Evolutionary conservation across 1,140 invertebrate species (phyloP).

Genomic region (Drosophila kanapiae): DNA sequence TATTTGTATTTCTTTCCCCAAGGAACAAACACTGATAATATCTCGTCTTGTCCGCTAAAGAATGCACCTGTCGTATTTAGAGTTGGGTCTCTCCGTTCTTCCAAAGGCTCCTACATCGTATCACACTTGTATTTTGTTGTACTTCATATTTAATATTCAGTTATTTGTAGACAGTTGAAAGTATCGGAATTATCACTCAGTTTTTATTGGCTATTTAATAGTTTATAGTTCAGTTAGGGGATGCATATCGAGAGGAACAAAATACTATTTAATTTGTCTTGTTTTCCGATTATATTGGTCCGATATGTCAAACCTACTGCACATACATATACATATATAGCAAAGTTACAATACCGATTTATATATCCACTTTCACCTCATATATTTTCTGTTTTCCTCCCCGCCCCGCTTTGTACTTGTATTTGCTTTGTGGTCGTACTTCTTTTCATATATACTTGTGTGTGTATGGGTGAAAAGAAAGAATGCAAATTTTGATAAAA

Average conservation of each 20-base stretch:
- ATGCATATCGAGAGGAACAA: too few relatives aligned
- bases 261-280: too few relatives aligned
- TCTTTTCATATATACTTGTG: conserved; percentile 39
- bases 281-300: neutral
- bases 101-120: neutral
- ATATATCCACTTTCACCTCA: neutral
- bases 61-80: neutral
- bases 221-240: too few relatives aligned
- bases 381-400: too few relatives aligned
- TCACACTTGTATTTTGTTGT: neutral
- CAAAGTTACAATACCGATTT: neutral
- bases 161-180: neutral
- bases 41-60: neutral
- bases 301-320: neutral
- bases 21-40: neutral
- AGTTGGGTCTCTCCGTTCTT: neutral
- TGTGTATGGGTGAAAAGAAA: conserved; percentile 44
- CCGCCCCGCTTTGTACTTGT: neutral
- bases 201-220: neutral
- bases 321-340: too few relatives aligned
- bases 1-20: neutral
- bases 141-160: neutral
- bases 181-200: neutral
- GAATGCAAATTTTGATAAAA: conserved; percentile 7
- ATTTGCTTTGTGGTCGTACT: conserved; percentile 34